Base-by-base conservation (phyloP, 1,140 invertebrate genomes). In the Proctacanthus coquilletti region DNA sequence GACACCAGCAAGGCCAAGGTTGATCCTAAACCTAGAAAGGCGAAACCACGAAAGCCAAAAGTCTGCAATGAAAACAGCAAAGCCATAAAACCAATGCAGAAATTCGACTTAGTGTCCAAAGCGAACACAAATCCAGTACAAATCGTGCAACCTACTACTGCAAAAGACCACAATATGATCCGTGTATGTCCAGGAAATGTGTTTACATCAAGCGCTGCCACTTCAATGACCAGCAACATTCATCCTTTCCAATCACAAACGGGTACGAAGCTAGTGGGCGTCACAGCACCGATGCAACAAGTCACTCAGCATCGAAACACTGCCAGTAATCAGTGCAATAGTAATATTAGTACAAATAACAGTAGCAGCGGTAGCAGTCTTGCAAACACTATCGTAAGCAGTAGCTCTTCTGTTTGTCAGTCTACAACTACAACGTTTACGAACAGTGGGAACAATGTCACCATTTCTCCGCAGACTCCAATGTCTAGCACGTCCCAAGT, bases 241-340 rank as follows among this genome's bases (percentile, higher is more conserved):
- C 55, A 58, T 27, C 55, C 55, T 2, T 58, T 58, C 34, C 55
- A 45, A 30, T 34, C 29, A 8, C 40, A 56, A 36, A 53, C 55
- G 3, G 63, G 64, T 8, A 65, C 65, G 14, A 63, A 65, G 33
- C 37, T 68, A 33, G 49, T 68, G 18, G 65, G 64, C 3, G 61
- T 65, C 15, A 60, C 59, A 3, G 52, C 55, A 32, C 48, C 54
- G 3, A 48, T 52, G 52, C 47, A 60, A 40, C 61, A 54, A 36
- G 49, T 50, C 20, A 48, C 44, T 25, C 58, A 48, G 10, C 51
- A 45, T 38, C 44, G 43, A 34, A 21, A 31, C 20, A 36, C 4
- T n/a, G 18, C 9, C 11, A 17, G 11, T 17, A 34, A 34, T 34
- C 3, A 13, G 8, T 17, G 18, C 11, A 17, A 17, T 11, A 36